phyloP scores from a whole-genome alignment of 35 echinoderm and acorn worm genomes.

The Lytechinus pictus region DNA sequence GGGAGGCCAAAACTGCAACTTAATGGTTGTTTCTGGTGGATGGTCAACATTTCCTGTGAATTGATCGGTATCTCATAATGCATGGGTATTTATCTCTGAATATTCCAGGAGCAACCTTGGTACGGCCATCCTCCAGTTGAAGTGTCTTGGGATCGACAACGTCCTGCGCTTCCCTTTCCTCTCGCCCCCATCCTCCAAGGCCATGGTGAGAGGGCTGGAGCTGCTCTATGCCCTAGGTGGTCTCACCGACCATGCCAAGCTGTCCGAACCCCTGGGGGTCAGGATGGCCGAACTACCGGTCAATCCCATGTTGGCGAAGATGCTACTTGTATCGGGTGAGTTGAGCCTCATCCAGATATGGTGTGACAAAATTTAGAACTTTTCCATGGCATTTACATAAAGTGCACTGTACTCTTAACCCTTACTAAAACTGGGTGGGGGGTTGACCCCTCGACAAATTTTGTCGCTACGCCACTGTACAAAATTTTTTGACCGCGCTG shows the following conservation, averaged over 20 bases:
- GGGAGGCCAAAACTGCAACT: too few relatives aligned
- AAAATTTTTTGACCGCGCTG: too few relatives aligned
- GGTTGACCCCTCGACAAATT: too few relatives aligned
- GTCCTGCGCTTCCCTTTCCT: constrained; percentile 95
- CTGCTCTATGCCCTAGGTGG: constrained; percentile 94
- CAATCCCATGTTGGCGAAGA: constrained; percentile 91
- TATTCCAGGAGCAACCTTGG: constrained; percentile 77
- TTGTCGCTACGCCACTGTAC: too few relatives aligned
- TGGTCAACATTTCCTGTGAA: too few relatives aligned
- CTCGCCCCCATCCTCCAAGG: constrained; percentile 86
- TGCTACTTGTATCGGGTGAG: constrained; percentile 91
- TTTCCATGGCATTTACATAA: too few relatives aligned
- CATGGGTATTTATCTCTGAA: too few relatives aligned
- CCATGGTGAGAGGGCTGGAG: constrained; percentile 96
- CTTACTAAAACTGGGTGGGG: too few relatives aligned
- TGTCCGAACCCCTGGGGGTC: constrained; percentile 87
- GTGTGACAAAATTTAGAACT: too few relatives aligned
- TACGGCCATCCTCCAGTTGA: constrained; percentile 91
- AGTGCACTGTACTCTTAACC: too few relatives aligned
- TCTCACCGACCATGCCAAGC: constrained; percentile 82
- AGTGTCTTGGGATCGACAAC: constrained; percentile 94
- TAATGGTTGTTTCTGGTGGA: too few relatives aligned
- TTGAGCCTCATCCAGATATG: not conserved
- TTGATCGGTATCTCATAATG: too few relatives aligned
- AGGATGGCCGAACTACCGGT: constrained; percentile 95